Conservation (phyloP, 2,888 invertebrate genomes). For the Alitta virens region DNA sequence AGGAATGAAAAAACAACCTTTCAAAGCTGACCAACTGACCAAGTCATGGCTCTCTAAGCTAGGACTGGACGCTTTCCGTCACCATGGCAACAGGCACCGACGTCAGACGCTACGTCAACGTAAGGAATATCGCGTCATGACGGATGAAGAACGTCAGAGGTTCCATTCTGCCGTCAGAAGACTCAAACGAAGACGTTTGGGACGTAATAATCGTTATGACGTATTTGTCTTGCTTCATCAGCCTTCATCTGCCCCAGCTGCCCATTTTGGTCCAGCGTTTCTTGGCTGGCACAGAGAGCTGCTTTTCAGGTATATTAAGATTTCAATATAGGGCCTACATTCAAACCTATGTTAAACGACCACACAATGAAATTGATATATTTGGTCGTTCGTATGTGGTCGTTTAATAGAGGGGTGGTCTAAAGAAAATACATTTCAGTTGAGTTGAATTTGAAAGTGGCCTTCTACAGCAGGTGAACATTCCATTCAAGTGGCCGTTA, state of each 20-base stretch:
- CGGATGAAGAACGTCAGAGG: neutral
- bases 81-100: neutral
- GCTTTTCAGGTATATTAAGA: neutral
- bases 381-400: too few species aligned
- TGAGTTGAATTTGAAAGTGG: too few species aligned
- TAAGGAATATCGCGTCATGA: neutral
- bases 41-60: too few species aligned
- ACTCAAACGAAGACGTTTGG: neutral
- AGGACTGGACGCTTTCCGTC: neutral
- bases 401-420: too few species aligned
- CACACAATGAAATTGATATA: too few species aligned
- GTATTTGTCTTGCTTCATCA: neutral
- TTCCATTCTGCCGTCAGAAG: neutral
- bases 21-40: too few species aligned
- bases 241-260: neutral
- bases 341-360: too few species aligned
- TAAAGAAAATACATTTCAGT: too few species aligned
- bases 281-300: neutral
- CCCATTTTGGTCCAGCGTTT: neutral
- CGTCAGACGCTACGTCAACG: neutral
- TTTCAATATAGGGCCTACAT: too few species aligned
- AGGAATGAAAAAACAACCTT: too few species aligned
- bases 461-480: too few species aligned
- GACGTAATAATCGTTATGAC: neutral
- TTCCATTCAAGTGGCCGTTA: too few species aligned